phyloP scores from a whole-genome alignment of 2,797 vertebrate genomes.

The Sebastes wilsoni region DNA sequence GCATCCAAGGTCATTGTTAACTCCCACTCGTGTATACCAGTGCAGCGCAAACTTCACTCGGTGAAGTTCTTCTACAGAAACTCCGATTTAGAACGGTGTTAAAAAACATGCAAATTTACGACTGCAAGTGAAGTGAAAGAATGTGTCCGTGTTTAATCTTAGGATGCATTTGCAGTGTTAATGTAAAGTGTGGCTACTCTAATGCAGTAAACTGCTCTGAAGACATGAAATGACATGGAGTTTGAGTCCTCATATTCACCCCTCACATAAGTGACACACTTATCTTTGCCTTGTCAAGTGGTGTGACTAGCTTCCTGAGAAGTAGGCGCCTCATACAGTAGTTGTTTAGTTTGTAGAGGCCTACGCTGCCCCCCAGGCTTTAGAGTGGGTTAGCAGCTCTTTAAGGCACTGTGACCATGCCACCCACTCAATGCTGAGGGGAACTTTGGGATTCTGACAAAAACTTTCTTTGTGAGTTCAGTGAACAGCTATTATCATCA shows the following conservation, averaged over 20 bases:
- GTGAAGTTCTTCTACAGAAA: neutral
- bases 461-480: neutral
- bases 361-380: neutral
- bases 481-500: neutral
- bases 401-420: conserved; percentile 2
- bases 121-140: neutral
- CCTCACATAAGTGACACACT: neutral
- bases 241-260: neutral
- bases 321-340: neutral
- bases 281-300: conserved; percentile 1
- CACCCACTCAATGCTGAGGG: conserved; percentile 1
- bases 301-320: conserved; percentile 1
- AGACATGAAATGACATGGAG: neutral
- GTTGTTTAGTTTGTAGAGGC: neutral
- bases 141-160: neutral
- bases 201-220: neutral
- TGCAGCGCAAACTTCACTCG: neutral
- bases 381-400: conserved; percentile 10
- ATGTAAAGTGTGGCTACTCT: neutral
- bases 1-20: conserved; percentile 28
- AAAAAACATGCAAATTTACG: neutral
- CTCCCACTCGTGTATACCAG: conserved; percentile 7
- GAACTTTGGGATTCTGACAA: neutral
- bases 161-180: neutral
- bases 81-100: neutral